Conservation (phyloP, 2,797 vertebrate genomes). For the Trichosurus vulpecula region DNA sequence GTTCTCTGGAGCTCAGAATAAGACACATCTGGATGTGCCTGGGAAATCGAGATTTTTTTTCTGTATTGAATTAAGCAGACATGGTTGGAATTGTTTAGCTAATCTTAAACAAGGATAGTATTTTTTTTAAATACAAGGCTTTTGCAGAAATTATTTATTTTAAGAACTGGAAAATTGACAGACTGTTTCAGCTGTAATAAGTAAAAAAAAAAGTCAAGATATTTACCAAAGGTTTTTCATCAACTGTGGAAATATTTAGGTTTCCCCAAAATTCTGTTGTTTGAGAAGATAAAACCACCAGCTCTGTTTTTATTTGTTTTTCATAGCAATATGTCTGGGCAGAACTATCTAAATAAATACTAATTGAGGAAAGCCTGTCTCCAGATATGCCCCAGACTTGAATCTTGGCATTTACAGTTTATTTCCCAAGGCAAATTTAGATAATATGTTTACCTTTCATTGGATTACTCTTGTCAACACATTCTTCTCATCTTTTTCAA, state of each 20-base stretch:
- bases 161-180: slow-evolving; percentile 12
- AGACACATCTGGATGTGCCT: neutral
- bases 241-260: slow-evolving; percentile 24
- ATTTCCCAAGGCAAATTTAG: neutral
- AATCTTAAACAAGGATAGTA: neutral
- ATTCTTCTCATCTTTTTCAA: neutral
- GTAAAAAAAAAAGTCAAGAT: slow-evolving; percentile 42
- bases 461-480: neutral
- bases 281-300: slow-evolving; percentile 5
- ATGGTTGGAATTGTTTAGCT: neutral
- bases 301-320: slow-evolving; percentile 21
- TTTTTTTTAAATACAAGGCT: neutral
- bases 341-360: slow-evolving; percentile 22
- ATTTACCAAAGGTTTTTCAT: slow-evolving; percentile 21
- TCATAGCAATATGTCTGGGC: neutral
- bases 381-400: neutral
- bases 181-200: slow-evolving; percentile 10
- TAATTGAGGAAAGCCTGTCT: neutral
- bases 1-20: neutral
- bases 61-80: neutral
- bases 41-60: neutral
- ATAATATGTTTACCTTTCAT: neutral
- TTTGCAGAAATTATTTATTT: neutral
- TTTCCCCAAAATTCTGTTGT: slow-evolving; percentile 12
- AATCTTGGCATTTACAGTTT: neutral